phyloP scores from a whole-genome alignment of 2,113 vertebrate species.

The Grallaria varia region DNA sequence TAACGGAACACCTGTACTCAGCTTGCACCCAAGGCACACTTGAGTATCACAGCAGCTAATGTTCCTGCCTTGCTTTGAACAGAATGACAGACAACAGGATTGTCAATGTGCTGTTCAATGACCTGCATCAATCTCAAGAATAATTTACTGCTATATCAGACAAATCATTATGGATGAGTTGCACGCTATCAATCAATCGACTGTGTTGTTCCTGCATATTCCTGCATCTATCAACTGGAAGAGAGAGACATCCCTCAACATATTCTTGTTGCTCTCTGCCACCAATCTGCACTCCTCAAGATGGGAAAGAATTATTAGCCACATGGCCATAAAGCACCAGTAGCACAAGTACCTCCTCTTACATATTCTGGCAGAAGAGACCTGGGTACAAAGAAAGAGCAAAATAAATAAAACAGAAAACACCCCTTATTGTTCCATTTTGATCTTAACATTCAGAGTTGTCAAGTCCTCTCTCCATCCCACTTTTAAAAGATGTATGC shows the following conservation, averaged over 20 bases:
- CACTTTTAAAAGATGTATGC: background rate
- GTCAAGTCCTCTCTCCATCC: background rate
- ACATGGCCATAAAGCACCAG: background rate
- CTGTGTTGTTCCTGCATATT: conserved; percentile 69
- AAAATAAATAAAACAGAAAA: background rate
- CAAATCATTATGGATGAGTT: conserved; percentile 72
- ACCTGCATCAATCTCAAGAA: conserved; percentile 73
- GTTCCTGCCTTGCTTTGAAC: conserved; percentile 26
- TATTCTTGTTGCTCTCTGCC: conserved; percentile 32
- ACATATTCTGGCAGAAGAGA: background rate
- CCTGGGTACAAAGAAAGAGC: background rate
- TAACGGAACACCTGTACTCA: background rate
- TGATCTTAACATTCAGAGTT: background rate
- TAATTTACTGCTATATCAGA: conserved; percentile 72
- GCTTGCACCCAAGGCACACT: background rate
- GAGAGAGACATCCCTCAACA: conserved; percentile 35
- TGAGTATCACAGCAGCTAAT: conserved; percentile 15
- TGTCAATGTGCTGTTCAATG: conserved; percentile 69
- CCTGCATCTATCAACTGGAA: conserved; percentile 59
- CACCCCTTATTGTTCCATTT: background rate
- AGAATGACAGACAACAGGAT: conserved; percentile 64
- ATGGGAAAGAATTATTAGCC: conserved; percentile 38
- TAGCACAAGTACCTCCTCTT: background rate
- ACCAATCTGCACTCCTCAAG: background rate
- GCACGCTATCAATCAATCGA: conserved; percentile 60